phyloP scores from a whole-genome alignment of 2,113 vertebrate species.

The Plecturocebus donacophilus region DNA sequence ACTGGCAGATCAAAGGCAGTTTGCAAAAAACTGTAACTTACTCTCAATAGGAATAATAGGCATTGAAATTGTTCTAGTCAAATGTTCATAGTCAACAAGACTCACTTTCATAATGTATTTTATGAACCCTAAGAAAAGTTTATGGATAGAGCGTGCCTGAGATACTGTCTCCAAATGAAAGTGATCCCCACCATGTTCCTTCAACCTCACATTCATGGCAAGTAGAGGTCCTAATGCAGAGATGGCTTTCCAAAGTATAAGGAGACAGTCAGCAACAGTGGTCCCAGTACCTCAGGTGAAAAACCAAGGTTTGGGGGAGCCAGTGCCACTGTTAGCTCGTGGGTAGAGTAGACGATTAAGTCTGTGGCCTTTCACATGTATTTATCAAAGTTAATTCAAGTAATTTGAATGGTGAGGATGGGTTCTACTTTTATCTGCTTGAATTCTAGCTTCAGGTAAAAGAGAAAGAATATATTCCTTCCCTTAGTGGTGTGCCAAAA shows the following conservation, averaged over 20 bases:
- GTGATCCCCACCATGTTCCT: not conserved
- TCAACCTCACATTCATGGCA: not conserved
- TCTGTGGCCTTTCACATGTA: not conserved
- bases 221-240: not conserved
- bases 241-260: not conserved
- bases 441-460: not conserved
- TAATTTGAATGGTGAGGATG: not conserved
- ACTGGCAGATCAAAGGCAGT: constrained; percentile 12
- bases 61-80: not conserved
- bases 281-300: not conserved
- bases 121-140: not conserved
- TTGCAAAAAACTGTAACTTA: constrained; percentile 50
- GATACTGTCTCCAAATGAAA: not conserved
- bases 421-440: constrained; percentile 43
- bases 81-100: not conserved
- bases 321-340: not conserved
- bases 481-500: constrained; percentile 2
- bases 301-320: not conserved
- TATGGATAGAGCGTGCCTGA: not conserved
- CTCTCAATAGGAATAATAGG: not conserved
- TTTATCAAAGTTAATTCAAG: not conserved
- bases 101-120: not conserved
- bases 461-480: not conserved
- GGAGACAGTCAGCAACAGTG: not conserved
- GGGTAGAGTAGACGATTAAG: not conserved